Evolutionary conservation across 2,888 invertebrate genomes (phyloP).

Genomic region (Mayetiola destructor): DNA sequence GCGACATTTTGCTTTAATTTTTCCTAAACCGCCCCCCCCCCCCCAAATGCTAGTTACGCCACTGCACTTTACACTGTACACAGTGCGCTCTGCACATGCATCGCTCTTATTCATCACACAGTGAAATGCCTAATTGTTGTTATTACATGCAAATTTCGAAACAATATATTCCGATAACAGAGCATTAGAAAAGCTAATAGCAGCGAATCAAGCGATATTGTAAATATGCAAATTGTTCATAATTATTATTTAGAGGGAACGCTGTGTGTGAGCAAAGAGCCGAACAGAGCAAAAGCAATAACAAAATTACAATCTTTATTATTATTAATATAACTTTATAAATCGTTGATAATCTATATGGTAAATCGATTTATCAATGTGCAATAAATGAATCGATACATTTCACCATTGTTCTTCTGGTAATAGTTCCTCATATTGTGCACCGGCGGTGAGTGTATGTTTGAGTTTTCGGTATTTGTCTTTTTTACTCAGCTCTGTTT

Average conservation of each 20-base stretch:
- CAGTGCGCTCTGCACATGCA: too few species aligned
- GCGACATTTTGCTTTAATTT: too few species aligned
- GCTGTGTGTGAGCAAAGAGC: background rate
- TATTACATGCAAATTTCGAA: slow-evolving; percentile 6
- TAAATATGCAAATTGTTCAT: too few species aligned
- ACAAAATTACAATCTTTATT: too few species aligned
- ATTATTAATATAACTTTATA: slow-evolving; percentile 1
- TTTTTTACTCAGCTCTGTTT: background rate
- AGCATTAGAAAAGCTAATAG: too few species aligned
- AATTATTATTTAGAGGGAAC: too few species aligned
- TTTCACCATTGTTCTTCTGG: slow-evolving; percentile 11
- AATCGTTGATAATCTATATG: slow-evolving; percentile 4
- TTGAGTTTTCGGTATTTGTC: background rate
- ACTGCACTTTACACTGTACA: too few species aligned
- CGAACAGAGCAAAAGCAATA: background rate
- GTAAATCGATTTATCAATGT: slow-evolving; percentile 9
- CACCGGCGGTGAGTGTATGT: background rate
- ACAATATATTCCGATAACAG: background rate
- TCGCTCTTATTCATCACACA: too few species aligned
- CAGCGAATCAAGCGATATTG: too few species aligned
- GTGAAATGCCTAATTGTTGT: slow-evolving; percentile 7
- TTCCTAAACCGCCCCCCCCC: too few species aligned
- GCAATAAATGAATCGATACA: slow-evolving; percentile 9
- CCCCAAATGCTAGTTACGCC: too few species aligned
- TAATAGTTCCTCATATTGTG: background rate